These are phyloP conservation scores for Protaetia brevitarsis DNA, from an alignment of 1,140 invertebrate species.

Conservation along the genomic window DNA sequence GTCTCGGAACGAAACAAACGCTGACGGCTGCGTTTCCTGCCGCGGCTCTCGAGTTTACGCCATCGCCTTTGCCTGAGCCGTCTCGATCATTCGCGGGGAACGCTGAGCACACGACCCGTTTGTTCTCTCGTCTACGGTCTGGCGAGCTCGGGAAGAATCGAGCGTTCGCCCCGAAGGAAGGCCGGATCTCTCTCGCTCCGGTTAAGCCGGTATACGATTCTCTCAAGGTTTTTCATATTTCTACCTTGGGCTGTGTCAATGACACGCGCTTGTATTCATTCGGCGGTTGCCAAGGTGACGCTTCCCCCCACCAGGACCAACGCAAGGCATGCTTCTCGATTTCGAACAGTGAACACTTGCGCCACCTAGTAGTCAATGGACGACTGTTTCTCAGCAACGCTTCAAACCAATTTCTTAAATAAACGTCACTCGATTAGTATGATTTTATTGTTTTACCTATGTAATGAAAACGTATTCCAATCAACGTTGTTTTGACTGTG, in stretches of 20 bases:
- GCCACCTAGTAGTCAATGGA: conserved; percentile 11
- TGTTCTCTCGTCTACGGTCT: conserved; percentile 5
- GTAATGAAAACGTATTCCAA: too few relatives aligned
- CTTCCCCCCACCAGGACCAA: conserved; percentile 23
- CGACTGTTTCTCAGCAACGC: background rate
- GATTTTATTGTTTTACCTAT: background rate
- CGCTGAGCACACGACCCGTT: background rate
- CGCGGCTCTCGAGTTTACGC: background rate
- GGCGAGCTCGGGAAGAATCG: background rate
- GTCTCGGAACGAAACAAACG: conserved; percentile 1
- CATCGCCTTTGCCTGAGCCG: background rate
- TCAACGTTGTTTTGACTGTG: background rate
- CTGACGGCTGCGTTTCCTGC: background rate
- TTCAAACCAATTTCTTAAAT: too few relatives aligned
- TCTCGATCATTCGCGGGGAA: background rate
- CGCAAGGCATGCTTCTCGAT: conserved; percentile 8
- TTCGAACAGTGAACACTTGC: conserved; percentile 6
- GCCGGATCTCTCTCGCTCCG: background rate
- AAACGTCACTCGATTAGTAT: too few relatives aligned
- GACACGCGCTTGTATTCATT: conserved; percentile 42
- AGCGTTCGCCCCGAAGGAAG: background rate
- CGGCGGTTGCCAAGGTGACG: conserved; percentile 42
- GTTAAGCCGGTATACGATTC: conserved; percentile 10
- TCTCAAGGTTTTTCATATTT: conserved; percentile 45
- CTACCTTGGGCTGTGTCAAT: conserved; percentile 50